Conservation (phyloP, 2,888 invertebrate species). For the Ganaspis brasiliensis region DNA sequence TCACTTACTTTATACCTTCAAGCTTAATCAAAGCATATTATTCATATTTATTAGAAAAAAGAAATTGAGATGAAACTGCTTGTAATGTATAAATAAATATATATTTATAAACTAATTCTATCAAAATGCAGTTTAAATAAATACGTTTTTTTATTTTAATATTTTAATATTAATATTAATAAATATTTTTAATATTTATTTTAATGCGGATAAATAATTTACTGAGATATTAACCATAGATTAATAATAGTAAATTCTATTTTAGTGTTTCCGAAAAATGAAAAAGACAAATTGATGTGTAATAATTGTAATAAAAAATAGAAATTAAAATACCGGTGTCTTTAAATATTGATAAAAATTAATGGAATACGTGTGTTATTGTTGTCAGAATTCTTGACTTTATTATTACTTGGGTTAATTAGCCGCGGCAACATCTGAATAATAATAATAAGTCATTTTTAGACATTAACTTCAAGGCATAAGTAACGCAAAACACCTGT, state of each 20-base stretch:
- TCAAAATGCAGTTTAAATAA: too few relatives aligned
- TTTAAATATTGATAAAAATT: conserved; percentile 8
- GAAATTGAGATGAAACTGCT: too few relatives aligned
- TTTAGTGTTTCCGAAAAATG: too few relatives aligned
- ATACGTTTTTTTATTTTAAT: too few relatives aligned
- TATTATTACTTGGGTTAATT: conserved; percentile 9
- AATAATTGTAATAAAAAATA: neutral
- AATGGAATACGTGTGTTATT: conserved; percentile 12
- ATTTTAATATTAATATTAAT: too few relatives aligned
- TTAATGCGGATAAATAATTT: too few relatives aligned
- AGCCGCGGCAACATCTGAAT: neutral
- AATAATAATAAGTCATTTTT: conserved; percentile 17
- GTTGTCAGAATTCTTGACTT: conserved; percentile 23
- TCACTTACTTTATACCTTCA: neutral
- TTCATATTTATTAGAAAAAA: too few relatives aligned
- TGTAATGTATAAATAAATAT: too few relatives aligned
- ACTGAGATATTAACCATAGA: too few relatives aligned
- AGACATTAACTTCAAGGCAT: conserved; percentile 3
- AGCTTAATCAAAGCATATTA: neutral
- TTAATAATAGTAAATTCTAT: neutral
- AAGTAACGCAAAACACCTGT: conserved; percentile 25
- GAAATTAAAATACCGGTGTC: neutral
- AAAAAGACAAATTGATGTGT: neutral
- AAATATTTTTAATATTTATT: too few relatives aligned
- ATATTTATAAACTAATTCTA: too few relatives aligned